phyloP scores from a whole-genome alignment of 2,113 vertebrate genomes.

The Calidris pygmaea region DNA sequence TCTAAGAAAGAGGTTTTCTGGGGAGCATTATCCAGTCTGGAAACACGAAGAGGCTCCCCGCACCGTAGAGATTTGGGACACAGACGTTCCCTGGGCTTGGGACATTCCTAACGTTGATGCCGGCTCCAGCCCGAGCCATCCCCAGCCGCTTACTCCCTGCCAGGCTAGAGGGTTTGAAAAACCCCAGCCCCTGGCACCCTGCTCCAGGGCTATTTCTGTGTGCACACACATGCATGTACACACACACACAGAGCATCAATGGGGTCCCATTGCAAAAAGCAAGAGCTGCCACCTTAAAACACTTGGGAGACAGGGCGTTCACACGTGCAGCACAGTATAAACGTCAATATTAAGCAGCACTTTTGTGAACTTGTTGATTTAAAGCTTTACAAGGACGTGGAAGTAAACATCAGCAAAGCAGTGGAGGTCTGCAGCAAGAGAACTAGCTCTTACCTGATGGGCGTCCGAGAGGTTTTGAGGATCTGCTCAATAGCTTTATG shows the following conservation, averaged over 20 bases:
- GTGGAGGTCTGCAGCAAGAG: neutral
- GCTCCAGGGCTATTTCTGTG: neutral
- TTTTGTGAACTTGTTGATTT: neutral
- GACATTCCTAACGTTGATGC: fast-evolving
- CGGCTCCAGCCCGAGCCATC: neutral
- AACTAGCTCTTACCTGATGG: fast-evolving
- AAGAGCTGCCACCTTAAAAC: neutral
- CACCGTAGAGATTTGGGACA: neutral
- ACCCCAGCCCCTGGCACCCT: no score
- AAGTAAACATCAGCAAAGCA: neutral
- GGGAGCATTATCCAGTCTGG: neutral
- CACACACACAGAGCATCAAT: fast-evolving
- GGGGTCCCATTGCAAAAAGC: fast-evolving
- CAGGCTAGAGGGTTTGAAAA: no score
- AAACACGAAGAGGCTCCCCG: neutral
- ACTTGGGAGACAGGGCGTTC: neutral
- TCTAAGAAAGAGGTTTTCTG: neutral
- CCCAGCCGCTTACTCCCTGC: neutral
- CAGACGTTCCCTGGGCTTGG: neutral
- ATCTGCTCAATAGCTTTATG: neutral
- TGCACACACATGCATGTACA: neutral
- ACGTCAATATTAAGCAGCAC: neutral
- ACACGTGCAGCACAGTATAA: fast-evolving
- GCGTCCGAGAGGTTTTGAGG: neutral
- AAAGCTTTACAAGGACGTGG: neutral